A percentile compares a stretch with the other conserved stretches of the same genome.
Evolutionary conservation across 2,113 vertebrate species (phyloP).

Genomic region (Silurus asotus): DNA sequence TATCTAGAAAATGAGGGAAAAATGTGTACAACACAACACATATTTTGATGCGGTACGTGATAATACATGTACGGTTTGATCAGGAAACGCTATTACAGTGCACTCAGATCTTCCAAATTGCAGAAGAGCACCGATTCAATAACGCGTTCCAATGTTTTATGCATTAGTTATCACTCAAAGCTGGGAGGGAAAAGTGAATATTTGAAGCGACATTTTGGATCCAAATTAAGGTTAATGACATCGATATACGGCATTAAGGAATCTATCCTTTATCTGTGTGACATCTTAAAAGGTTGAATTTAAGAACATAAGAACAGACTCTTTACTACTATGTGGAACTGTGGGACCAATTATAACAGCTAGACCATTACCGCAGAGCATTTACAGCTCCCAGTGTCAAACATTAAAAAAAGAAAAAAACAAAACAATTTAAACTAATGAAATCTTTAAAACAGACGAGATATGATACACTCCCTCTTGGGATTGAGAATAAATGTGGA

Average conservation of each 20-base stretch:
- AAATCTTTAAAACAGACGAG: neutral
- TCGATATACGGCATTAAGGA: neutral
- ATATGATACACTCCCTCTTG: neutral
- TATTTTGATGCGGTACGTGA: neutral
- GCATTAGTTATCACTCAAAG: neutral
- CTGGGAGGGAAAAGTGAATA: slow-evolving; percentile 4
- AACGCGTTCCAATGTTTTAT: neutral
- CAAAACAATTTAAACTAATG: neutral
- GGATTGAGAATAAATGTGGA: neutral
- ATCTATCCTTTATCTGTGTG: slow-evolving; percentile 1
- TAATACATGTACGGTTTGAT: neutral
- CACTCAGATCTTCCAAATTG: neutral
- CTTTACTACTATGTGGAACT: slow-evolving; percentile 21
- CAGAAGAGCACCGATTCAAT: neutral
- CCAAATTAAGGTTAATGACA: neutral
- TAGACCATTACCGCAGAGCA: slow-evolving; percentile 8
- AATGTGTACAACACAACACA: neutral
- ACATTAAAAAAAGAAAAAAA: neutral
- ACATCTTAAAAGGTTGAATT: slow-evolving; percentile 8
- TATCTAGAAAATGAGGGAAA: neutral
- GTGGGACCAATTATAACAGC: slow-evolving; percentile 31
- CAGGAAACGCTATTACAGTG: neutral
- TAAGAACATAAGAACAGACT: slow-evolving; percentile 8
- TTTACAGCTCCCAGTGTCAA: slow-evolving; percentile 18
- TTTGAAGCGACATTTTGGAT: slow-evolving; percentile 4